These are phyloP conservation scores for Tiliacea aurago DNA, from an alignment of 2,888 invertebrate species.

Conservation along the genomic window DNA sequence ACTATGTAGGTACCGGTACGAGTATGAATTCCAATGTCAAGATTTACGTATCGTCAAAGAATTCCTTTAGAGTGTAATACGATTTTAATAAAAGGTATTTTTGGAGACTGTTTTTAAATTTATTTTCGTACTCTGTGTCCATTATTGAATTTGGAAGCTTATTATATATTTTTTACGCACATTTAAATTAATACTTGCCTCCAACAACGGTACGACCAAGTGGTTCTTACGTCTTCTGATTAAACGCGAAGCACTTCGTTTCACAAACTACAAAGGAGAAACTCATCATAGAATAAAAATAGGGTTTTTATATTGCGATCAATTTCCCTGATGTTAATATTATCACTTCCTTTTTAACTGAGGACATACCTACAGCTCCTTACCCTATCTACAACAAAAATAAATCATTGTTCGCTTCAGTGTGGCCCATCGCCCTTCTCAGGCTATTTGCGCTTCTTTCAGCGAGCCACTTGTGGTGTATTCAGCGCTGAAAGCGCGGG, in stretches of 20 bases:
- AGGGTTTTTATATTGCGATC: neutral
- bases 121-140: too few species aligned
- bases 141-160: too few species aligned
- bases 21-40: too few species aligned
- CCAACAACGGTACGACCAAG: neutral
- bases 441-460: conserved; percentile 63
- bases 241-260: neutral
- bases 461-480: conserved; percentile 48
- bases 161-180: too few species aligned
- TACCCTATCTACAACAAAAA: conserved; percentile 26
- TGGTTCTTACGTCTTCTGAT: neutral
- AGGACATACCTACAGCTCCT: neutral
- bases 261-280: neutral
- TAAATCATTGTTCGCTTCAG: conserved; percentile 24
- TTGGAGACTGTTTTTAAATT: too few species aligned
- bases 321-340: neutral
- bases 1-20: too few species aligned
- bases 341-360: neutral
- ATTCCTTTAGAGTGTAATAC: too few species aligned
- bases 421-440: neutral
- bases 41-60: too few species aligned
- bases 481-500: conserved; percentile 60
- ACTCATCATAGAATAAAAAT: neutral
- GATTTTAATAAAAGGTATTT: too few species aligned
- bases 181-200: neutral